Evolutionary conservation across 1,140 invertebrate genomes (phyloP), one percentile per base, ranked within the genome.

Genomic region (Zelostemma sp.): DNA sequence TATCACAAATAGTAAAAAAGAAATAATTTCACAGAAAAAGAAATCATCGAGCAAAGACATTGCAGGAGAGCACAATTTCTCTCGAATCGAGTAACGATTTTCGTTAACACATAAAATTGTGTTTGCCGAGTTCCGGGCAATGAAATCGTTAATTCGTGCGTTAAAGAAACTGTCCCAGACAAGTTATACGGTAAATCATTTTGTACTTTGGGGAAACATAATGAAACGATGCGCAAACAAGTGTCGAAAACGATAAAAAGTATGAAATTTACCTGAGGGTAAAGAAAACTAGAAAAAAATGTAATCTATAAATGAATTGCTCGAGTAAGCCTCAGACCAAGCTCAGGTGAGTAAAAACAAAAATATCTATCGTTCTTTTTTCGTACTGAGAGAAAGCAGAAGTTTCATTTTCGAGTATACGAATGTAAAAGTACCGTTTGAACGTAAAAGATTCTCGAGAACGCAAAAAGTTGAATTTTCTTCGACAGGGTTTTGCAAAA

Each of bases 291-390:
- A 50, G n/a, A n/a, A 46, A 40, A 43, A 71, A 48, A 49, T 41
- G 56, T 35, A 59, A 66, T 66, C 40, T 66, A 56, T 72, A 69
- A 67, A 45, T 66, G 59, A 76, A 80, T 78, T 76, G 76, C 65
- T 78, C 78, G 78, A 80, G 77, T 80, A 78, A 63, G 80, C 78
- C 68, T 70, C 80, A 78, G 75, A 74, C 69, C 68, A 67, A 68
- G 63, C 58, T 74, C 76, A 80, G 79, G 79, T 80, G 80, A 80
- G 79, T 80, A 80, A 80, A 76, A 76, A 69, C 46, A 78, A 70
- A 73, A 78, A 79, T 74, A 75, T 74, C 67, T 76, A 75, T 79
- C 60, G 72, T 80, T 77, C 70, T 77, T 77, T 75, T 55, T 71
- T 74, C 66, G 35, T 72, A 57, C 47, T 33, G 31, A 38, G 19